Evolutionary conservation across 2,888 invertebrate species (phyloP), one percentile per base, ranked within the genome.

Genomic region (Onthophagus sagittarius): DNA sequence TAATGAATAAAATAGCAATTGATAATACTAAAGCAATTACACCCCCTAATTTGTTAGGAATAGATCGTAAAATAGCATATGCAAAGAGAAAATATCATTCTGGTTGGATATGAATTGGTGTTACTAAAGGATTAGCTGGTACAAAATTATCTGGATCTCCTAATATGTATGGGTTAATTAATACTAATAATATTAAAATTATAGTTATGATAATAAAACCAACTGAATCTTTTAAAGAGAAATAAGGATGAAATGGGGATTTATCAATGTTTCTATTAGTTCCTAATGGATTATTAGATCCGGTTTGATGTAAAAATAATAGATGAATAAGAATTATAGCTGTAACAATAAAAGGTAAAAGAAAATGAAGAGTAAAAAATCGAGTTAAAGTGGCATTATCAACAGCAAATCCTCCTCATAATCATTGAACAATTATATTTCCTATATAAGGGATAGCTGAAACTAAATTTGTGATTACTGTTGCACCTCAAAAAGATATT

Each of bases 41-140:
- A 76, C 93, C 93, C 71, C 93, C 92, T 86, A 93, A 82, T 88
- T 94, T 93, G 86, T 92, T 93, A 5, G 93, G 93, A 74, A 94
- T 92, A 62, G 93, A 92, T 31, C 93, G 93, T 81, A 94, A 79
- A 87, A 94, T 93, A 14, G 93, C 92, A 84, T 94, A 94, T 11
- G 93, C 93, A 88, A 93, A 94, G 87, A 94, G 84, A 81, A 94
- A 94, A 84, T 94, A 94, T 90, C 93, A 94, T 89, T 94, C 94
- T 67, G 92, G 93, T 88, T 93, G 92, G 87, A 93, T 93, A 82
- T 93, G 93, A 7, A 88, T 83, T 0, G 93, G 93, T 0, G 92
- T 93, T 13, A 90, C 87, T 86, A 92, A 80, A 0, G 90, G 88
- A 77, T 92, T 92, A 3, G 92, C 92, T 0, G 89, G 89, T 15